A percentile compares a stretch with the other conserved stretches of the same genome.
Evolutionary conservation across 2,888 invertebrate species (phyloP).

Genomic region (Oscheius onirici): DNA sequence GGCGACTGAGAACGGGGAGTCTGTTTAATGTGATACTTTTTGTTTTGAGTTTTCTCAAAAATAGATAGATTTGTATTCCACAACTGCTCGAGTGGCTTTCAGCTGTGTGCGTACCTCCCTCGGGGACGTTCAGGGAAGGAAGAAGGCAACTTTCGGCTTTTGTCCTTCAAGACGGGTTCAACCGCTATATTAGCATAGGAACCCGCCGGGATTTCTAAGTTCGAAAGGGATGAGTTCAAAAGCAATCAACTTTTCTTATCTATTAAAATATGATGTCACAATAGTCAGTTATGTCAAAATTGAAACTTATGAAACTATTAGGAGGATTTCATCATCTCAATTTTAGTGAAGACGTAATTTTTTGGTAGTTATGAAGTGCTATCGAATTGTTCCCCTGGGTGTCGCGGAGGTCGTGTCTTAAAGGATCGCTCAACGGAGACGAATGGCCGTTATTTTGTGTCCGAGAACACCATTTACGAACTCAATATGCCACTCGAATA

Average conservation of each 20-base stretch:
- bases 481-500: slow-evolving; percentile 23
- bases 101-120: slow-evolving; percentile 16
- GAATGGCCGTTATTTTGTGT: slow-evolving; percentile 26
- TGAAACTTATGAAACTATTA: not conserved
- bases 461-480: slow-evolving; percentile 26
- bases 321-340: not conserved
- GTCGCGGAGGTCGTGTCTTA: slow-evolving; percentile 26
- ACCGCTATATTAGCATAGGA: slow-evolving; percentile 13
- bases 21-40: not conserved
- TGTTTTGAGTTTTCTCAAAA: not conserved
- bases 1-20: not conserved
- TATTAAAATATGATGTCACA: too few species aligned
- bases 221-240: not conserved
- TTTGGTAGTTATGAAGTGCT: slow-evolving; percentile 7
- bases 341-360: not conserved
- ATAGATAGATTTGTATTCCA: not conserved
- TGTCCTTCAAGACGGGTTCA: slow-evolving; percentile 14
- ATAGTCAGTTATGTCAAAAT: too few species aligned
- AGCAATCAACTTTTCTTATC: not conserved
- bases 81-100: slow-evolving; percentile 16
- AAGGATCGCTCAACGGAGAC: slow-evolving; percentile 30
- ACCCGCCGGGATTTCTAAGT: slow-evolving; percentile 26
- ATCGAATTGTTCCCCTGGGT: slow-evolving; percentile 15
- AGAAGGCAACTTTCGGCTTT: slow-evolving; percentile 12
- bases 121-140: slow-evolving; percentile 23